Evolutionary conservation across 2,113 vertebrate species (phyloP), one percentile per base, ranked within the genome.

Genomic region (Neodontobutis hainanensis): DNA sequence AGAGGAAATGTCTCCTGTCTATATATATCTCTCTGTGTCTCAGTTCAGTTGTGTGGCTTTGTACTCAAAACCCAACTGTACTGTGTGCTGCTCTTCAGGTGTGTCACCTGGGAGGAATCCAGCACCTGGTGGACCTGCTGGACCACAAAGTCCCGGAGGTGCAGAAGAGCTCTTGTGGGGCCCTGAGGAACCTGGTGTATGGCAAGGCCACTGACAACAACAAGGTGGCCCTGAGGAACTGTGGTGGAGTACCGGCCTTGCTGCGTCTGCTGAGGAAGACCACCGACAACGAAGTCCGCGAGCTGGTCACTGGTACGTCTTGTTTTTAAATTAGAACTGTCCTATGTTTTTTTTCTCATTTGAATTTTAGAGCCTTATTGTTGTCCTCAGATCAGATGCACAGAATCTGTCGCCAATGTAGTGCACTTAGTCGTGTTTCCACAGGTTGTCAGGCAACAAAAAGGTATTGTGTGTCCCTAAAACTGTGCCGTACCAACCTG

Each of bases 191-290:
- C 87, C 93, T 99, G 1, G 97, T 99, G 46, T 99, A 96, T 0
- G 94, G 97, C 3, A 99, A 97, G 70, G 97, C 95, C 61, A 99
- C 96, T 0, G 97, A 99, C 53, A 95, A 96, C 87, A 99, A 99
- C 92, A 99, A 99, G 87, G 95, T 98, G 86, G 95, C 96, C 0
- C 95, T 99, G 93, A 95, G 96, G 90, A 98, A 99, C 35, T 95
- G 96, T 6, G 96, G 96, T 0, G 97, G 97, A 1, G 93, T 99
- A 9, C 95, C 96, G 1, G 97, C 97, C 5, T 93, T 99, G 44
- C 88, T 98, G 70, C 93, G 96, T 6, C 87, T 99, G 78, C 86
- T 99, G 86, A 93, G 96, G 86, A 98, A 98, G 80, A 97, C 96
- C 1, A 87, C 93, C 0, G 97, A 99, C 90, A 94, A 95, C 0